Percentiles rank a stretch among this genome's conserved stretches.
These are phyloP conservation scores for Gulo gulo DNA, from an alignment of 2,113 vertebrate genomes.

Conservation along the genomic window DNA sequence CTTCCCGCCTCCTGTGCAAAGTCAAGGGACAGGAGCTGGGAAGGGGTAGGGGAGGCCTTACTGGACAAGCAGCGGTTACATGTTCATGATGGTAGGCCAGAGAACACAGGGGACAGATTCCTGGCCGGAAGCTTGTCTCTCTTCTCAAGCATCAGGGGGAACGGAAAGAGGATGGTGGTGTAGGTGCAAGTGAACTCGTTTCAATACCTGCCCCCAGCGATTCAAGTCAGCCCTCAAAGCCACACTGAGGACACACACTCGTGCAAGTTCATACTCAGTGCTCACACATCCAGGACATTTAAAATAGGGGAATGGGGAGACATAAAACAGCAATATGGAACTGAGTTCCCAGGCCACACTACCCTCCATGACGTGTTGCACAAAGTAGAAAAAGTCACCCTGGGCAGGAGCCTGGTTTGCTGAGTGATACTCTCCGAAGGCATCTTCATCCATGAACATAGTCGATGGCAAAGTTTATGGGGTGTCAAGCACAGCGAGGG, in stretches of 20 bases:
- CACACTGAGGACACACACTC: not conserved
- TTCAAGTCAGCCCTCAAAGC: not conserved
- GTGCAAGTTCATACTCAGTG: not conserved
- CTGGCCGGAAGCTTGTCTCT: not conserved
- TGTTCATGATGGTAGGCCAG: not conserved
- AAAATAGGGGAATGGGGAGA: not conserved
- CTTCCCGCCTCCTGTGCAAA: not conserved
- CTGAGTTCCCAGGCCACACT: not conserved
- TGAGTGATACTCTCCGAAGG: fast-evolving
- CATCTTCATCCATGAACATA: not conserved
- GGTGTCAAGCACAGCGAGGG: not conserved
- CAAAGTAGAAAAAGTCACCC: not conserved
- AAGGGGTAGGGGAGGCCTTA: not conserved
- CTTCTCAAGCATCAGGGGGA: not conserved
- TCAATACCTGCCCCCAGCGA: not conserved
- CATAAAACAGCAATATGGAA: not conserved
- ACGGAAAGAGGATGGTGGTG: not conserved
- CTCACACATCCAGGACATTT: not conserved
- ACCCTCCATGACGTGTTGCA: not conserved
- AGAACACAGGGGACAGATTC: no score
- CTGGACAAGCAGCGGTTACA: not conserved
- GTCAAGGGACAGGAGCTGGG: no score
- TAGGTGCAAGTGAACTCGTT: not conserved
- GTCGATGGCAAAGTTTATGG: not conserved
- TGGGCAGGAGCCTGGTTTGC: not conserved